Percentiles rank a stretch among this genome's conserved stretches.
These are phyloP conservation scores for Pristionchus arcanus DNA, from an alignment of 2,888 invertebrate genomes.

Conservation along the genomic window DNA sequence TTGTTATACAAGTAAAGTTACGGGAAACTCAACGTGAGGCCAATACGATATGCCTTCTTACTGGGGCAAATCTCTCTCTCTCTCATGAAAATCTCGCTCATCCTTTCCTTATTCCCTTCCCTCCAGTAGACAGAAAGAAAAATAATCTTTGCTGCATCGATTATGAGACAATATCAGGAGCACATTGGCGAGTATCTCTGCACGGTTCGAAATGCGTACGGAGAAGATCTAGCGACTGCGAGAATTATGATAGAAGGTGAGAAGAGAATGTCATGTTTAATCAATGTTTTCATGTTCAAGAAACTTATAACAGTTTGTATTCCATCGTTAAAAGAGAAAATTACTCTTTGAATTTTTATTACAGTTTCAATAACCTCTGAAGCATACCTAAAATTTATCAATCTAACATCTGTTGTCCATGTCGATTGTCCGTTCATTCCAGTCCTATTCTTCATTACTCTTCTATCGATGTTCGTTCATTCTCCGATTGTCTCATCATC, in stretches of 20 bases:
- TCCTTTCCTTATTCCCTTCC: not conserved
- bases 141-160: too few relatives aligned
- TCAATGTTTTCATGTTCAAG: not conserved
- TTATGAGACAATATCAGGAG: constrained; percentile 25
- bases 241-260: constrained; percentile 74
- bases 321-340: too few relatives aligned
- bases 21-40: too few relatives aligned
- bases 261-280: not conserved
- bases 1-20: not conserved
- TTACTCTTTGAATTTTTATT: too few relatives aligned
- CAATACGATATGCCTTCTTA: too few relatives aligned
- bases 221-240: constrained; percentile 75
- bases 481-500: constrained; percentile 35
- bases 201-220: constrained; percentile 72
- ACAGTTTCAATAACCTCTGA: not conserved
- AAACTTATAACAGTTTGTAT: not conserved
- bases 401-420: not conserved
- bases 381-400: not conserved
- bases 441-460: not conserved
- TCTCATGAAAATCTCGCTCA: too few relatives aligned
- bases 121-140: too few relatives aligned
- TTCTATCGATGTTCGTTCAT: not conserved
- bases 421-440: constrained; percentile 6
- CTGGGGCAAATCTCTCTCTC: too few relatives aligned
- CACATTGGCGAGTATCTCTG: constrained; percentile 74